Evolutionary conservation across 2,797 vertebrate species (phyloP).

Genomic region (Melanotaenia trifasciata): DNA sequence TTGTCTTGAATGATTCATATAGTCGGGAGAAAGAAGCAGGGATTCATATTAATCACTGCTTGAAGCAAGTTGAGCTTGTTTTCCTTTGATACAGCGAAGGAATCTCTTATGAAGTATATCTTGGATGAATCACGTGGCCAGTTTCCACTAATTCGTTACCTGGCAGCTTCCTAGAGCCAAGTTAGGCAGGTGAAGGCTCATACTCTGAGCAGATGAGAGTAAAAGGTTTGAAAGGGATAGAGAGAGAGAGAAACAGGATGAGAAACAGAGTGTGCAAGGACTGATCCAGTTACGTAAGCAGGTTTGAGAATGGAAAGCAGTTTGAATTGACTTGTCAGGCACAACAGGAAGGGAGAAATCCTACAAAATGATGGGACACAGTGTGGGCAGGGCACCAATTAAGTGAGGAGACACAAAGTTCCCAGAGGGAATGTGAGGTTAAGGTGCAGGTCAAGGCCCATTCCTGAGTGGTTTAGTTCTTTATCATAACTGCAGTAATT

Average conservation of each 20-base stretch:
- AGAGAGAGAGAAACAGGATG: conserved; percentile 53
- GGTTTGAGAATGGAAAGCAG: conserved; percentile 74
- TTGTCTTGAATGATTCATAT: conserved; percentile 11
- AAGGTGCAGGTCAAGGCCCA: conserved; percentile 9
- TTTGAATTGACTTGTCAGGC: conserved; percentile 74
- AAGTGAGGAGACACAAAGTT: conserved; percentile 42
- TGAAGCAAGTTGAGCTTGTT: not conserved
- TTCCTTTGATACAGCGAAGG: conserved; percentile 3
- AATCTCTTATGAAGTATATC: conserved; percentile 25
- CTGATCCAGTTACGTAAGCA: conserved; percentile 80
- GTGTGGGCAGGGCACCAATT: conserved; percentile 29
- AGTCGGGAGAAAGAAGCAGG: not conserved
- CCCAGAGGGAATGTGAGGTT: conserved; percentile 33
- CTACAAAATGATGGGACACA: conserved; percentile 58
- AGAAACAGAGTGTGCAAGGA: conserved; percentile 56
- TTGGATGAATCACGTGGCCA: conserved; percentile 50
- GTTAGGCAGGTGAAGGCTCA: conserved; percentile 58
- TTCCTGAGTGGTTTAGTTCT: conserved; percentile 1
- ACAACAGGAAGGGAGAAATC: conserved; percentile 67
- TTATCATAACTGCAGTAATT: not conserved
- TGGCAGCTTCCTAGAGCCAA: conserved; percentile 35
- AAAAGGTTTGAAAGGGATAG: conserved; percentile 29
- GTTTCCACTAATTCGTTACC: conserved; percentile 51
- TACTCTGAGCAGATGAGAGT: conserved; percentile 28
- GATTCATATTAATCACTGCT: not conserved